Conservation (phyloP, 2,113 vertebrate species). For the Zosterops japonicus region DNA sequence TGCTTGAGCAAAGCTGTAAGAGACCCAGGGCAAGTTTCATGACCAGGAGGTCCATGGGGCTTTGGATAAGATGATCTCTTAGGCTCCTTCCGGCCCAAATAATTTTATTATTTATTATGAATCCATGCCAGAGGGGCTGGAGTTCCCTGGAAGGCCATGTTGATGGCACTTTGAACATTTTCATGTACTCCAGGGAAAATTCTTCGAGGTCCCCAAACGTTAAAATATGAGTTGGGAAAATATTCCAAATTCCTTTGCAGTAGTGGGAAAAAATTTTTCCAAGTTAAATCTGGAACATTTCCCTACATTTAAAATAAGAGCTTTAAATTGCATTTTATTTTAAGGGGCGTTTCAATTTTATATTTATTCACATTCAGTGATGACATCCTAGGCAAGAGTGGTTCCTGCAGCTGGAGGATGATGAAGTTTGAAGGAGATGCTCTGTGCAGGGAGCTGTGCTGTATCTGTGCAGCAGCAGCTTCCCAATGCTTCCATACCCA, state of each 20-base stretch:
- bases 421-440: neutral
- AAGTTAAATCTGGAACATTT: neutral
- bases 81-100: neutral
- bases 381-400: neutral
- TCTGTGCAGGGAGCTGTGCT: rapidly evolving
- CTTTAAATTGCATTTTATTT: neutral
- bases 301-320: neutral
- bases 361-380: neutral
- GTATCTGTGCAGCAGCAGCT: neutral
- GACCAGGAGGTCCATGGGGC: neutral
- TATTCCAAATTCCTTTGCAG: neutral
- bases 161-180: neutral
- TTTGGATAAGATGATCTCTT: neutral
- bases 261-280: neutral
- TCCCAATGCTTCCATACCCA: neutral
- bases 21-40: neutral
- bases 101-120: neutral
- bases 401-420: neutral
- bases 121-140: neutral
- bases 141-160: neutral
- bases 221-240: neutral
- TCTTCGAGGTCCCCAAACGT: neutral
- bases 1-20: neutral
- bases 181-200: neutral
- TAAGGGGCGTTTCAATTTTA: neutral